Conservation (phyloP, 2,888 invertebrate species). For the Catocala fraxini region DNA sequence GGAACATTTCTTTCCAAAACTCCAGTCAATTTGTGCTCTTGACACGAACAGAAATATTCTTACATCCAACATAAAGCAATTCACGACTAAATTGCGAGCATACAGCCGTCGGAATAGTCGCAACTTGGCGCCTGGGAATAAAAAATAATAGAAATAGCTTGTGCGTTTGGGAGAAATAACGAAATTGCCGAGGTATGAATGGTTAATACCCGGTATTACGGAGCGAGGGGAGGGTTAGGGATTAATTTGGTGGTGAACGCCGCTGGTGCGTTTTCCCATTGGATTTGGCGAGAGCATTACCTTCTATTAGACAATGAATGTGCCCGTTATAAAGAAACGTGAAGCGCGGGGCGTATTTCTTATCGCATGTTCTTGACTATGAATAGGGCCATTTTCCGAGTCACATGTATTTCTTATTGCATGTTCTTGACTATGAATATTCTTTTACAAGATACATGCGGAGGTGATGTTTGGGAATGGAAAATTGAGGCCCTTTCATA, state of each 20-base stretch:
- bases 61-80: constrained; percentile 17
- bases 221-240: constrained; percentile 66
- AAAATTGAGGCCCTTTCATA: not conserved
- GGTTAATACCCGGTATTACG: constrained; percentile 78
- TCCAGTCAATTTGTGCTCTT: constrained; percentile 19
- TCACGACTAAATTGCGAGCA: constrained; percentile 39
- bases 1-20: constrained; percentile 7
- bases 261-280: constrained; percentile 57
- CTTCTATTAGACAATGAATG: constrained; percentile 45
- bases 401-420: constrained; percentile 18
- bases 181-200: constrained; percentile 79
- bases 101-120: constrained; percentile 42
- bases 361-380: constrained; percentile 17
- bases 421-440: not conserved
- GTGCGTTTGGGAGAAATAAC: constrained; percentile 71
- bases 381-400: constrained; percentile 3
- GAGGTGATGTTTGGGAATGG: not conserved
- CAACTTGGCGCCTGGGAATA: constrained; percentile 31
- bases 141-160: constrained; percentile 60
- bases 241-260: constrained; percentile 72
- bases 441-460: not conserved
- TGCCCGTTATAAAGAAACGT: constrained; percentile 37
- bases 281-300: constrained; percentile 49
- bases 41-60: constrained; percentile 32
- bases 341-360: constrained; percentile 21